Conservation (phyloP, 2,888 invertebrate species). For the Lamproptera curius region DNA sequence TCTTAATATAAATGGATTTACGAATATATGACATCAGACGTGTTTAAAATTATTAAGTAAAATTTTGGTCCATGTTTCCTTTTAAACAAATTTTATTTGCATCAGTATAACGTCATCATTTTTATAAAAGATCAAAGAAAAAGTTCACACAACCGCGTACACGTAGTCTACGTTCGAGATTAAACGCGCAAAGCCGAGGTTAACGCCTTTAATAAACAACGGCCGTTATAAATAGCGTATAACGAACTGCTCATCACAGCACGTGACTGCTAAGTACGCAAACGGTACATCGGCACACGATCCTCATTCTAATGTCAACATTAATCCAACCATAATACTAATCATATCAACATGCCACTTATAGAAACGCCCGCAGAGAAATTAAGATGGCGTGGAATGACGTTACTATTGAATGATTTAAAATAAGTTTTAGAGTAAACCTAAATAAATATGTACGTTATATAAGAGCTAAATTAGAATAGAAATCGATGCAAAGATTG, state of each 20-base stretch:
- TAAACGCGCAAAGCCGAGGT: conserved; percentile 10
- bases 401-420: too few relatives aligned
- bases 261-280: conserved; percentile 27
- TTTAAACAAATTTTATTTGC: too few relatives aligned
- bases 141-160: background rate
- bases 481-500: too few relatives aligned
- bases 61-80: too few relatives aligned
- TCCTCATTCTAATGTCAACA: conserved; percentile 35
- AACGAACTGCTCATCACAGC: conserved; percentile 19
- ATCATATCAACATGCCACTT: background rate
- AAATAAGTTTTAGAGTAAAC: too few relatives aligned
- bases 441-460: too few relatives aligned
- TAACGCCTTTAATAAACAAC: conserved; percentile 13
- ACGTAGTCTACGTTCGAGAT: conserved; percentile 6
- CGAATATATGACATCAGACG: too few relatives aligned
- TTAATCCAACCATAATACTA: conserved; percentile 18
- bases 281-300: conserved; percentile 35
- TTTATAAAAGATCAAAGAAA: too few relatives aligned
- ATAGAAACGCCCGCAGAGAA: conserved; percentile 5
- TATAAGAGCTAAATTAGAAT: too few relatives aligned
- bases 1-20: too few relatives aligned
- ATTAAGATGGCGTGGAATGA: background rate
- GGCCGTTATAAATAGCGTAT: conserved; percentile 18
- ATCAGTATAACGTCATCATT: too few relatives aligned
- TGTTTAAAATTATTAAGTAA: too few relatives aligned